These are phyloP conservation scores for Talpa occidentalis DNA, from an alignment of 2,113 vertebrate species.

Conservation along the genomic window DNA sequence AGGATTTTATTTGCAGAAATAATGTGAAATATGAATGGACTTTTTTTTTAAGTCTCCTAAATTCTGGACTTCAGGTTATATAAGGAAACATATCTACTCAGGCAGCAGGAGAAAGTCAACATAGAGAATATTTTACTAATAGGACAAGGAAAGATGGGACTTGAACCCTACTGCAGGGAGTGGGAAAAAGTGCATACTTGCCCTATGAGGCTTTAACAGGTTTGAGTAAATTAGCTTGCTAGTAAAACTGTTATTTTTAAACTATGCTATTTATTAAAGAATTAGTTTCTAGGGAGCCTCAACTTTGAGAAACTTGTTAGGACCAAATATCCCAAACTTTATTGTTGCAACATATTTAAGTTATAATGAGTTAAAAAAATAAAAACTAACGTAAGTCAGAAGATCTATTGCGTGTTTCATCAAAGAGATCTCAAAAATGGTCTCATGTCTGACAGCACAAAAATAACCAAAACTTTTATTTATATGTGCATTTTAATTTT, in stretches of 20 bases:
- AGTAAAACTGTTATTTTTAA: too few relatives aligned
- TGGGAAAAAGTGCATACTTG: background rate
- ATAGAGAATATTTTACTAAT: background rate
- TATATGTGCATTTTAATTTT: background rate
- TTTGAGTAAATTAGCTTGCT: background rate
- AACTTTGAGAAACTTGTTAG: background rate
- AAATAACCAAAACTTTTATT: background rate
- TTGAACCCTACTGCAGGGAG: background rate
- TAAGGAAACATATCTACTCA: background rate
- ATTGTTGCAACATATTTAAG: background rate
- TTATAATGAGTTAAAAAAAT: background rate
- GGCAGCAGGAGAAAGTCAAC: background rate
- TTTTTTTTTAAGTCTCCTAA: background rate
- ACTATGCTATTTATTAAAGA: background rate
- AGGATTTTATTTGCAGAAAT: conserved; percentile 51
- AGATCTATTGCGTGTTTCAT: background rate
- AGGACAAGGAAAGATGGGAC: background rate
- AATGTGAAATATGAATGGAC: background rate
- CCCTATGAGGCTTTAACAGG: background rate
- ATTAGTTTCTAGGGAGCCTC: background rate
- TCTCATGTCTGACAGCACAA: background rate
- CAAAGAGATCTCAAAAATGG: background rate
- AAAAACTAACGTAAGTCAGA: background rate
- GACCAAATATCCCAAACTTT: background rate
- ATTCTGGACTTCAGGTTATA: background rate